Conservation (phyloP, 1,140 invertebrate genomes). For the Hormaphis cornu region DNA sequence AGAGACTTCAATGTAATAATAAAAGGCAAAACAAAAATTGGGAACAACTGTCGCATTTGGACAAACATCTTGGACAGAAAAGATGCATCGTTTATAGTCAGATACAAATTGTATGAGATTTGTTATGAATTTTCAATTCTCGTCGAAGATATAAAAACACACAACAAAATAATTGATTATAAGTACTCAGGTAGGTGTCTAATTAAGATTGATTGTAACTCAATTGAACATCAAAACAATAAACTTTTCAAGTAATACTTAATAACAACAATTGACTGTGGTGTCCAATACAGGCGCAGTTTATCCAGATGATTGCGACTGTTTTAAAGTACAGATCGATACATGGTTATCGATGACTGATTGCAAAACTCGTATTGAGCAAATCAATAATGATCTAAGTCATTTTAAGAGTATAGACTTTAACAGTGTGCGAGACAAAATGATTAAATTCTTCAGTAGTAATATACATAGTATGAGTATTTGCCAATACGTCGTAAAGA, state of each 20-base stretch:
- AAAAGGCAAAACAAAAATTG: constrained; percentile 37
- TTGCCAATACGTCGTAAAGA: constrained; percentile 80
- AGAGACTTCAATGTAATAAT: neutral
- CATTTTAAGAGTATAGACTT: constrained; percentile 65
- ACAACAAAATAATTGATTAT: constrained; percentile 35
- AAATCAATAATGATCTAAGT: constrained; percentile 67
- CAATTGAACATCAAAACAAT: too few species aligned
- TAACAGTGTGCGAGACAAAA: constrained; percentile 53
- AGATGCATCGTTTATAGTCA: constrained; percentile 75
- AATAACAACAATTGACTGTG: neutral
- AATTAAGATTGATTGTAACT: too few species aligned
- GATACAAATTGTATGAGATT: constrained; percentile 70
- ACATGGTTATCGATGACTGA: constrained; percentile 58
- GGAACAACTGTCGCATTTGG: constrained; percentile 56
- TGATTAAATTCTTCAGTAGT: constrained; percentile 57
- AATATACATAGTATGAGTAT: constrained; percentile 59
- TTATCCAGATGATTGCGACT: constrained; percentile 76
- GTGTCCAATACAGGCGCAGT: constrained; percentile 50
- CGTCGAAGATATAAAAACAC: constrained; percentile 55
- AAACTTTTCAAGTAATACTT: neutral
- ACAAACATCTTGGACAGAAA: constrained; percentile 68
- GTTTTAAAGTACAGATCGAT: constrained; percentile 54
- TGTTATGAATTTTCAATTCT: constrained; percentile 61
- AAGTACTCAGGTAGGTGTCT: neutral
- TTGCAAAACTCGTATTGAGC: constrained; percentile 55